Conservation (phyloP, 2,113 vertebrate species). For the Camarhynchus parvulus region DNA sequence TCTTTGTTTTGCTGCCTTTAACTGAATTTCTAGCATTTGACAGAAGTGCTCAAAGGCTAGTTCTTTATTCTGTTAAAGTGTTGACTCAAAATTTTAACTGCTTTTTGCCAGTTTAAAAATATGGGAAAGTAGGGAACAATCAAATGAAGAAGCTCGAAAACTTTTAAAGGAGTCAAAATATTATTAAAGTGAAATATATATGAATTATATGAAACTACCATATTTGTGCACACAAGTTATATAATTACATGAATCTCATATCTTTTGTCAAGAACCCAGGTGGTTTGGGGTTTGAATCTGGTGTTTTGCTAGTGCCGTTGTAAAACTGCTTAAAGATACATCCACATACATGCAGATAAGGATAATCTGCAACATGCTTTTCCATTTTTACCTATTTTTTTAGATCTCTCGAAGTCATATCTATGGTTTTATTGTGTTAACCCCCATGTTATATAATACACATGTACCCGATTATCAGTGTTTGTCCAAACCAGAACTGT, state of each 20-base stretch:
- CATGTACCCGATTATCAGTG: background rate
- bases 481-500: background rate
- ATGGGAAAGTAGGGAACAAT: background rate
- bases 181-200: background rate
- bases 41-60: background rate
- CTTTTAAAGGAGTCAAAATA: background rate
- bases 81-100: background rate
- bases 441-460: background rate
- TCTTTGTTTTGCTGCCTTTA: constrained; percentile 14
- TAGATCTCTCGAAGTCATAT: background rate
- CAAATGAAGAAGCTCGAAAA: background rate
- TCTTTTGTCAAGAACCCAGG: background rate
- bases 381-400: background rate
- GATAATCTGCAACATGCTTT: background rate
- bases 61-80: background rate
- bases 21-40: constrained; percentile 1
- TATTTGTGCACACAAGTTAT: background rate
- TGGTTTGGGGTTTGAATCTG: background rate
- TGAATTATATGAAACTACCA: background rate
- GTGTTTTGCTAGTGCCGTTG: background rate
- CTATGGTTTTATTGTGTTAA: background rate
- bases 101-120: background rate
- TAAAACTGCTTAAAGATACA: background rate
- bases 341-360: background rate
- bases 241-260: background rate